A percentile compares a stretch with the other conserved stretches of the same genome.
Conservation (phyloP, 2,888 invertebrate genomes). For the Aphodius granarius region DNA sequence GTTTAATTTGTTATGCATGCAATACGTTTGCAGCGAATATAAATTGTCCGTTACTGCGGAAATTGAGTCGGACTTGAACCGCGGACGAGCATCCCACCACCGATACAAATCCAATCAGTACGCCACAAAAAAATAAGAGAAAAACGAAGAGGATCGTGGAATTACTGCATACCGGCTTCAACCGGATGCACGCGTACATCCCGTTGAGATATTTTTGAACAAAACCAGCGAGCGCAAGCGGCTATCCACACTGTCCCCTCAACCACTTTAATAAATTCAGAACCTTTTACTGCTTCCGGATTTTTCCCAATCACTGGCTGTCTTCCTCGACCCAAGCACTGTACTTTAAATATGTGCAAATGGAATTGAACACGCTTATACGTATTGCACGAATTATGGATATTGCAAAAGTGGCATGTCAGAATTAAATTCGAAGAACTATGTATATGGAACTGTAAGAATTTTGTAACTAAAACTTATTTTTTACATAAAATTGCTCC, state of each 20-base stretch:
- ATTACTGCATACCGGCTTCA: neutral
- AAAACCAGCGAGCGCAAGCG: neutral
- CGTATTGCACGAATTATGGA: no score
- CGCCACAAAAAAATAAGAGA: slow-evolving; percentile 1
- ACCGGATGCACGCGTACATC: neutral
- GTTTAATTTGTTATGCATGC: slow-evolving; percentile 38
- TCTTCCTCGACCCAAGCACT: neutral
- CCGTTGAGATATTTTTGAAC: slow-evolving; percentile 7
- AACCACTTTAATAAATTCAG: slow-evolving; percentile 11
- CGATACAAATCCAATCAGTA: slow-evolving; percentile 31
- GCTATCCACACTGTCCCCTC: neutral
- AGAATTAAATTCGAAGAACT: no score
- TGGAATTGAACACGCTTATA: neutral
- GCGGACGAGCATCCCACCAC: slow-evolving; percentile 27
- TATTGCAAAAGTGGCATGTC: no score
- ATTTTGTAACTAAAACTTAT: no score
- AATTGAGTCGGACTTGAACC: slow-evolving; percentile 34
- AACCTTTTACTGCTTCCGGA: neutral
- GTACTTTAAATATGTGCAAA: neutral
- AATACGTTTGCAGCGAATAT: slow-evolving; percentile 37
- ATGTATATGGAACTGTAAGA: no score
- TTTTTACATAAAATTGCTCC: no score
- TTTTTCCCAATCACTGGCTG: neutral
- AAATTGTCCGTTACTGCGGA: slow-evolving; percentile 39
- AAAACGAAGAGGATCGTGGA: neutral